Percentiles rank a stretch among this genome's conserved stretches.
phyloP scores from a whole-genome alignment of 2,797 vertebrate genomes.

The Podargus strigoides region DNA sequence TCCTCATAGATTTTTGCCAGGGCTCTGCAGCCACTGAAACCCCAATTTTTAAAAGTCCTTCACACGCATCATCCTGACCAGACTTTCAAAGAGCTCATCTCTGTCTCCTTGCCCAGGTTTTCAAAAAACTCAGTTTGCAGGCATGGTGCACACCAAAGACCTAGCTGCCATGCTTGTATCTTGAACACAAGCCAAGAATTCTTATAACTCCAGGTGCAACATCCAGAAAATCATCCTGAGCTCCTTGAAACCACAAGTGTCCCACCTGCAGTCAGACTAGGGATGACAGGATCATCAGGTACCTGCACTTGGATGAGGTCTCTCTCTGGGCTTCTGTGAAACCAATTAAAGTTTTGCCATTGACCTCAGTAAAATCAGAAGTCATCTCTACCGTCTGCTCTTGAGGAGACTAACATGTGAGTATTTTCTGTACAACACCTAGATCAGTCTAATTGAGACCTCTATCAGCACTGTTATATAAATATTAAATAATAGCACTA shows the following conservation, averaged over 20 bases:
- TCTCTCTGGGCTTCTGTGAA: background rate
- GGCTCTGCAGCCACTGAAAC: background rate
- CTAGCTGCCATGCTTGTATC: background rate
- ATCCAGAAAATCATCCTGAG: background rate
- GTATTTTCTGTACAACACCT: background rate
- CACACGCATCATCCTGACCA: background rate
- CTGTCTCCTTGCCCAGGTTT: background rate
- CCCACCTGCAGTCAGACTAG: background rate
- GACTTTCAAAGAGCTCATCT: background rate
- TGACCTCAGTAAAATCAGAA: background rate
- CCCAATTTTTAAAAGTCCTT: background rate
- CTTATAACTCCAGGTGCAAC: background rate
- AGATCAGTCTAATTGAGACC: background rate
- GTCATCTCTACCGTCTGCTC: background rate
- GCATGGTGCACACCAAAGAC: background rate
- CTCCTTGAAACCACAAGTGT: background rate
- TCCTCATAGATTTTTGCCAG: background rate
- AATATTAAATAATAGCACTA: constrained; percentile 41
- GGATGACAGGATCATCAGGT: background rate
- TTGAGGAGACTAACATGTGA: background rate
- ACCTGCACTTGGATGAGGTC: accelerated
- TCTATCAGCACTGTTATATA: background rate
- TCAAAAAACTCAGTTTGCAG: background rate
- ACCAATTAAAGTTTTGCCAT: background rate
- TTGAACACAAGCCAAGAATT: background rate